Evolutionary conservation across 30 jellyfish, hydroid and myxozoan species (phyloP).

Genomic region (Turritopsis rubra): DNA sequence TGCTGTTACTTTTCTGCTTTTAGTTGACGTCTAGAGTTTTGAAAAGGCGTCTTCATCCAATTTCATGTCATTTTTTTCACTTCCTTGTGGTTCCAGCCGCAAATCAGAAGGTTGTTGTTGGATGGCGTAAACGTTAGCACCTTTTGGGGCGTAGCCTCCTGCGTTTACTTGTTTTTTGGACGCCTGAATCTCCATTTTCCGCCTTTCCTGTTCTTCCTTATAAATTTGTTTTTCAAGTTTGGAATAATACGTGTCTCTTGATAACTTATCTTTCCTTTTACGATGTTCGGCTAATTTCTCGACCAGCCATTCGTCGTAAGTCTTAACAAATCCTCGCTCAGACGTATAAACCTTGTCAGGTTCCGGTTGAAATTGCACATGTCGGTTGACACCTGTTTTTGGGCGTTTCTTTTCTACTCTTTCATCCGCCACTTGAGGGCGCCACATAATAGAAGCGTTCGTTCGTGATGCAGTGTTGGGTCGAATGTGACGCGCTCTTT

Average conservation of each 20-base stretch:
- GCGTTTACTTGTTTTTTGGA: conserved; percentile 2
- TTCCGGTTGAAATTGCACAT: not conserved
- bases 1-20: too few relatives aligned
- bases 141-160: not conserved
- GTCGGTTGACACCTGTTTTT: not conserved
- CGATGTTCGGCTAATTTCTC: conserved; percentile 12
- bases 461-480: conserved; percentile 9
- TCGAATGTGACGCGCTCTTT: not conserved
- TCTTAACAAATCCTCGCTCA: conserved; percentile 11
- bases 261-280: not conserved
- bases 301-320: conserved; percentile 27
- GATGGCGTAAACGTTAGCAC: not conserved
- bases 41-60: not conserved
- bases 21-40: not conserved
- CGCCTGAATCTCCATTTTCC: not conserved
- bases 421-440: conserved; percentile 1
- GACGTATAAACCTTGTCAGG: conserved; percentile 1
- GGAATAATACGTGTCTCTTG: conserved; percentile 5
- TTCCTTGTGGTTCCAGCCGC: conserved; percentile 13
- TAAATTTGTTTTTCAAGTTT: conserved; percentile 3
- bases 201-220: conserved; percentile 10
- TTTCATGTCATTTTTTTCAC: not conserved
- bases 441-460: not conserved
- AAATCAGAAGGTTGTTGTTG: not conserved
- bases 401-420: not conserved